phyloP scores from a whole-genome alignment of 2,888 invertebrate species.

The Mycalesis mineus region DNA sequence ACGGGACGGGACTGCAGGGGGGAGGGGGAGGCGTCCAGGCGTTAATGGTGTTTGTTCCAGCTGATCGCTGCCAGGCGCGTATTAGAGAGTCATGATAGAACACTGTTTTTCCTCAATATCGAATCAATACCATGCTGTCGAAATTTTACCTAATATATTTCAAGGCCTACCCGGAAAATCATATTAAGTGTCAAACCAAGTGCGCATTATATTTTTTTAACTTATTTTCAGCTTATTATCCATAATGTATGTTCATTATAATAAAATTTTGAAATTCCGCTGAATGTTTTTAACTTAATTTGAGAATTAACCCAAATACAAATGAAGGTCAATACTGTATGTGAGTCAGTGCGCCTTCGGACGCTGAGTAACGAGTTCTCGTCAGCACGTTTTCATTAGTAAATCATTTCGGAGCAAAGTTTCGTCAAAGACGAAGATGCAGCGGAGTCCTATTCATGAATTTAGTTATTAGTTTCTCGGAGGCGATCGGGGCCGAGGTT shows the following conservation, averaged over 20 bases:
- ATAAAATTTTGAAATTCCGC: no score
- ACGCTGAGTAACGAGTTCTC: neutral
- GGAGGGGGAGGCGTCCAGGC: neutral
- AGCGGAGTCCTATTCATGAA: constrained; percentile 19
- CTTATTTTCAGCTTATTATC: no score
- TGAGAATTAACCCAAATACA: neutral
- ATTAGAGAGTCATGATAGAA: neutral
- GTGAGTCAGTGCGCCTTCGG: no score
- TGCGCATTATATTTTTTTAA: no score
- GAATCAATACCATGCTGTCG: neutral
- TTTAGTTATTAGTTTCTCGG: constrained; percentile 22
- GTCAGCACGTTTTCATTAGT: neutral
- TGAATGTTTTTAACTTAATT: no score
- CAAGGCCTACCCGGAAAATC: no score
- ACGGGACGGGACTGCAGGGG: neutral
- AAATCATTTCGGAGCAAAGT: constrained; percentile 1
- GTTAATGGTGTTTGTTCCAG: constrained; percentile 5
- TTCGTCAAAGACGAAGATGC: constrained; percentile 14
- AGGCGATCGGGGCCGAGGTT: constrained; percentile 16
- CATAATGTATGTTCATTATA: no score
- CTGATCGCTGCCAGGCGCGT: neutral
- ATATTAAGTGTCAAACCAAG: no score
- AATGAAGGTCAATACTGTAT: neutral
- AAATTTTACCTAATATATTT: neutral
- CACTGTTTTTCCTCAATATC: neutral